Base-by-base conservation (phyloP, 2,113 vertebrate species). In the Brevimyrus niger region DNA sequence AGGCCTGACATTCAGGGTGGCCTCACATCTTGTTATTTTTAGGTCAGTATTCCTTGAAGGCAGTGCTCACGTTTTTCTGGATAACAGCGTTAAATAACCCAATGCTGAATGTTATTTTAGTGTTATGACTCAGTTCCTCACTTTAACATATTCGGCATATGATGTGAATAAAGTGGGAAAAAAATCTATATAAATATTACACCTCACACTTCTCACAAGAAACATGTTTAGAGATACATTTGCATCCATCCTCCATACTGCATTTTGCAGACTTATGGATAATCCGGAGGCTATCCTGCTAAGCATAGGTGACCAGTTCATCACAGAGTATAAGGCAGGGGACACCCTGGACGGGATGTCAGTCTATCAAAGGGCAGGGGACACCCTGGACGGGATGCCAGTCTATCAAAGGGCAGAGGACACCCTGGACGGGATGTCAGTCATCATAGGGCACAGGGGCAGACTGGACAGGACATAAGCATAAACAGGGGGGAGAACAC, bases 21-120 rank as follows among this genome's bases (percentile, higher is more conserved):
- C 76, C 44, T 89, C 21, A 27, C 42, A 84, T 31, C 21, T 27
- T 83, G 50, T 82, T 83, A 19, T 89, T 38, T 65, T 85, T 89
- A 51, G 35, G 31, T 51, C 38, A 61, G 44, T 80, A 61, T 89
- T 27, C 48, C 58, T 88, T 10, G 2, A 58, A 88, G 42, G n/a
- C 23, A 17, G 51, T 53, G 48, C 53, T 13, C 48, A 82, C 76
- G 13, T 89, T 88, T 69, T 76, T 46, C 31, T 80, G n/a, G 58
- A 69, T 48, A 21, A n/a, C 47, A 83, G 50, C 3, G 2, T 46
- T 35, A 42, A 27, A 38, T 85, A 55, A 58, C 23, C 73, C 47
- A 84, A n/a, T 23, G 35, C 80, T 35, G 50, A 10, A 47, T 48
- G 55, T 73, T 88, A 88, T 88, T 88, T 88, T 73, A 47, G 51